These are phyloP conservation scores for Ischnura elegans DNA, from an alignment of 2,888 invertebrate species.

Conservation along the genomic window DNA sequence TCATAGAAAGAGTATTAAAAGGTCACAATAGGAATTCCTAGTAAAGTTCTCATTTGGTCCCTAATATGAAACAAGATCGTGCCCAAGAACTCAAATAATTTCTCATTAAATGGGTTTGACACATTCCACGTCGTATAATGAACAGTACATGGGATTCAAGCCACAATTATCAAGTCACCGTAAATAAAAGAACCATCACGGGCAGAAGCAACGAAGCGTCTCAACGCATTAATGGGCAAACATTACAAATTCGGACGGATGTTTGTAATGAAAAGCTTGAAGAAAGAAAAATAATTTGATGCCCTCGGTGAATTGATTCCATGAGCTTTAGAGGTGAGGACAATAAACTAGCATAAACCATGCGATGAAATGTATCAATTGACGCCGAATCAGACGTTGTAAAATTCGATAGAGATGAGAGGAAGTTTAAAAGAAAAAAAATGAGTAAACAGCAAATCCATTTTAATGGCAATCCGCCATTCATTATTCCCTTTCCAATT, in stretches of 20 bases:
- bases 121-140: neutral
- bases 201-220: neutral
- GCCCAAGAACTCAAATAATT: no score
- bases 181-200: neutral
- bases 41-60: no score
- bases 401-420: neutral
- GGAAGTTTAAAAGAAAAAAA: neutral
- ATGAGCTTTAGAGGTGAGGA: neutral
- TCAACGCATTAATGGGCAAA: neutral
- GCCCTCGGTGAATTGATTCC: neutral
- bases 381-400: neutral
- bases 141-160: neutral
- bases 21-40: no score
- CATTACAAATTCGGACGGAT: neutral
- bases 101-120: no score
- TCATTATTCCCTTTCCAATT: neutral
- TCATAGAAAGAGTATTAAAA: no score
- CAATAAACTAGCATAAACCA: conserved; percentile 5
- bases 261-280: neutral
- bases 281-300: neutral
- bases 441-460: neutral
- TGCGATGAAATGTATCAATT: conserved; percentile 2
- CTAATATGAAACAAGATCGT: no score
- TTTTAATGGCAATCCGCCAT: neutral
- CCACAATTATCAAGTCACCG: neutral